phyloP scores from a whole-genome alignment of 2,113 vertebrate genomes.

The Dermatemys mawii region DNA sequence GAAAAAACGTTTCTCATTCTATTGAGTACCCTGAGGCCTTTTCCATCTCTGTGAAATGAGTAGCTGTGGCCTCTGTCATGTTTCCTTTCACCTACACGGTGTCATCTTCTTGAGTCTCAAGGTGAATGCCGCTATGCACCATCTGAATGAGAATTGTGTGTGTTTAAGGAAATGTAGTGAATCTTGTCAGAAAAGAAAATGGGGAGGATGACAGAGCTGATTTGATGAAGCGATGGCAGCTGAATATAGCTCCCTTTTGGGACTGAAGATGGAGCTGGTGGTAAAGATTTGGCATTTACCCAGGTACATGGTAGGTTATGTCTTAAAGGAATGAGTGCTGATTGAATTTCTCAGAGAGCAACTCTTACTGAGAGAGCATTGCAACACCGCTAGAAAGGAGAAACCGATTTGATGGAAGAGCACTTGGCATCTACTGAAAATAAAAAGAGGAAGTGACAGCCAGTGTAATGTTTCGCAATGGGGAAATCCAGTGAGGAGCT shows the following conservation, averaged over 20 bases:
- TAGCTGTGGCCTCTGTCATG: conserved; percentile 72
- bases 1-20: conserved; percentile 79
- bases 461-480: background rate
- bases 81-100: conserved; percentile 76
- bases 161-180: conserved; percentile 26
- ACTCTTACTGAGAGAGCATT: background rate
- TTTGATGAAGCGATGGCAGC: background rate
- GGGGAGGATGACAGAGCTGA: background rate
- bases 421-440: background rate
- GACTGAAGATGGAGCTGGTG: rapidly evolving
- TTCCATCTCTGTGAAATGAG: conserved; percentile 72
- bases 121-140: conserved; percentile 57
- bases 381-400: background rate
- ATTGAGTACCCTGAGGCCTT: conserved; percentile 72
- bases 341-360: background rate
- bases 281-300: background rate
- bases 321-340: background rate
- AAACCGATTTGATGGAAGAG: background rate
- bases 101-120: conserved; percentile 76
- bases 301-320: background rate
- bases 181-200: conserved; percentile 20
- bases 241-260: background rate
- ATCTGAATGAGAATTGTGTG: background rate
- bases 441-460: background rate
- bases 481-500: conserved; percentile 12